Evolutionary conservation across 2,888 invertebrate genomes (phyloP), one percentile per base, ranked within the genome.

Genomic region (Lasioglossum vierecki): DNA sequence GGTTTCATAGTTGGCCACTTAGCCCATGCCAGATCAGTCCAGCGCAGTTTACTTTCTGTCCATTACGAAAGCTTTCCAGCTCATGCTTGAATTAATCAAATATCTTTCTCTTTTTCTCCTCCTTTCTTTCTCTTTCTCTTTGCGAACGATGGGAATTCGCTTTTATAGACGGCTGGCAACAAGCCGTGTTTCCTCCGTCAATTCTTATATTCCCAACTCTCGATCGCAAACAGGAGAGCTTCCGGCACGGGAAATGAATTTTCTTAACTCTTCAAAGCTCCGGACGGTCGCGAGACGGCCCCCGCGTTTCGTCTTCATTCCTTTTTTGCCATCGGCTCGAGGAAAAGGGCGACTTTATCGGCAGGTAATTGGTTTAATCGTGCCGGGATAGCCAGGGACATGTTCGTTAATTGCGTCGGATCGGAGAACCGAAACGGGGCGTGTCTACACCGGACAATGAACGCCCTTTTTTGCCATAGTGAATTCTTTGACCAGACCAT

Each of bases 361-460:
- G 76, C 80, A 83, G 87, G 89, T 90, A 92, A 92, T 92, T 92
- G 92, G 90, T 90, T 92, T 92, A 92, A 92, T 92, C 91, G 89
- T 89, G 89, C 87, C 91, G 86, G 88, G 88, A 87, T 87, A 89
- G 90, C 85, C 88, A 87, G 85, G 86, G 84, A 70, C 89, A 89
- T 90, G 88, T 88, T 91, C 91, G 90, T 92, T 92, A 91, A 89
- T 85, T 88, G 85, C 85, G 79, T 80, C 77, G 75, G 68, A 83
- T 63, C 71, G 72, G 66, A 75, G 53, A 83, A 71, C 44, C 63
- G 83, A 53, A 71, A 72, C 44, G 71, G 63, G 70, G 75, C 63
- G 44, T 80, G 60, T 60, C 81, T 66, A 60, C 72, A 15, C 49
- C 60, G 30, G 66, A 79, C 72, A 82, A 73, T 66, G 46, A 82